A percentile compares a stretch with the other conserved stretches of the same genome.
Conservation (phyloP, 2,797 vertebrate genomes). For the Rachycentron canadum region DNA sequence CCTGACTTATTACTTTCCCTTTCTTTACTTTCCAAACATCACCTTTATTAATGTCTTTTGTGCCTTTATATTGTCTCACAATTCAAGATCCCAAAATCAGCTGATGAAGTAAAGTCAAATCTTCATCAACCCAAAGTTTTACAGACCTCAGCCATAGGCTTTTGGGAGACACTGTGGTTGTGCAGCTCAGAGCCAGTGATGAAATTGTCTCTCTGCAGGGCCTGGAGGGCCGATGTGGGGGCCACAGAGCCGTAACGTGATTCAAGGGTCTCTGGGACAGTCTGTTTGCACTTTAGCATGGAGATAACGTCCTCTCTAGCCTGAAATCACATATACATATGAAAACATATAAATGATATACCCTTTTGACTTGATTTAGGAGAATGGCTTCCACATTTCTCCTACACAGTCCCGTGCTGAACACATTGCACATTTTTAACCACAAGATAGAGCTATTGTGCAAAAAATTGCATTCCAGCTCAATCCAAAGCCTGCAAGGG, state of each 20-base stretch:
- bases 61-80: background rate
- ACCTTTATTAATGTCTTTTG: background rate
- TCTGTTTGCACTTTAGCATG: constrained; percentile 91
- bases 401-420: background rate
- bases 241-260: constrained; percentile 90
- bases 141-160: constrained; percentile 93
- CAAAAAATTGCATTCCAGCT: constrained; percentile 14
- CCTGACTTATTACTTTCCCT: background rate
- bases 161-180: constrained; percentile 91
- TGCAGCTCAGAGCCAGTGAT: constrained; percentile 86
- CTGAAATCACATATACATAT: constrained; percentile 79
- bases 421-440: constrained; percentile 33
- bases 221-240: constrained; percentile 89
- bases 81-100: background rate
- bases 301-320: constrained; percentile 96
- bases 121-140: background rate
- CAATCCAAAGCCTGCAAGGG: background rate
- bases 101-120: constrained; percentile 6
- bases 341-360: background rate
- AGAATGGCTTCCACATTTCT: background rate
- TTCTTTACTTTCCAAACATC: background rate
- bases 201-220: constrained; percentile 91
- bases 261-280: constrained; percentile 88
- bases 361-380: background rate
- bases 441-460: constrained; percentile 78